Percentiles rank a stretch among this genome's conserved stretches.
Conservation (phyloP, 2,113 vertebrate species). For the Alligator sinensis region DNA sequence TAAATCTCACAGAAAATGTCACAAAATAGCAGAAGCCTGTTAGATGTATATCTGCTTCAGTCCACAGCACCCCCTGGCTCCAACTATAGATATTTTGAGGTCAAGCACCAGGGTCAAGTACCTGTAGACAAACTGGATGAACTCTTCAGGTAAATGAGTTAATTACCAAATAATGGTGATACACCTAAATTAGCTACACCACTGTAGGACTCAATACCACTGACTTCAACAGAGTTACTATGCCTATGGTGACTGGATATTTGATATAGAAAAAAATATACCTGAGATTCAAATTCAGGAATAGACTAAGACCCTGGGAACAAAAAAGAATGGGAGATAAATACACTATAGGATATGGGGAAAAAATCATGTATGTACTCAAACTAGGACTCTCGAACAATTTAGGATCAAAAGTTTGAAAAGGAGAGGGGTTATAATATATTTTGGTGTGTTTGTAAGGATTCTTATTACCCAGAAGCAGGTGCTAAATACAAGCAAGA, state of each 20-base stretch:
- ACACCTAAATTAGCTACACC: neutral
- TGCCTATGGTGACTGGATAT: neutral
- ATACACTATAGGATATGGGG: neutral
- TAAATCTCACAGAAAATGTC: too few relatives aligned
- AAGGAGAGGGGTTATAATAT: neutral
- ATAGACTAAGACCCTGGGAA: constrained; percentile 48
- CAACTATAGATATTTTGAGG: too few relatives aligned
- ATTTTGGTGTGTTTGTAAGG: neutral
- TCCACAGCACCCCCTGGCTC: too few relatives aligned
- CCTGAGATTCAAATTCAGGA: neutral
- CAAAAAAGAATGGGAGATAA: constrained; percentile 43
- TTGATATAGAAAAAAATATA: neutral
- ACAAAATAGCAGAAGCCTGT: too few relatives aligned
- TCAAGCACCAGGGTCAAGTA: too few relatives aligned
- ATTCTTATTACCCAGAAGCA: neutral
- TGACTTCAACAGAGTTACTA: neutral
- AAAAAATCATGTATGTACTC: neutral
- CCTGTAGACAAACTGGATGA: neutral
- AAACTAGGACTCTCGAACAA: constrained; percentile 1
- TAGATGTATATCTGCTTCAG: too few relatives aligned
- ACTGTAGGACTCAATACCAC: neutral
- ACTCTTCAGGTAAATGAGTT: neutral
- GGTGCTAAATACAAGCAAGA: neutral
- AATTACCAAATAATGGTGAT: neutral
- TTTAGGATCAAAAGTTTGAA: neutral